Base-by-base conservation (phyloP, 2,113 vertebrate genomes). In the Pelecanus crispus region DNA sequence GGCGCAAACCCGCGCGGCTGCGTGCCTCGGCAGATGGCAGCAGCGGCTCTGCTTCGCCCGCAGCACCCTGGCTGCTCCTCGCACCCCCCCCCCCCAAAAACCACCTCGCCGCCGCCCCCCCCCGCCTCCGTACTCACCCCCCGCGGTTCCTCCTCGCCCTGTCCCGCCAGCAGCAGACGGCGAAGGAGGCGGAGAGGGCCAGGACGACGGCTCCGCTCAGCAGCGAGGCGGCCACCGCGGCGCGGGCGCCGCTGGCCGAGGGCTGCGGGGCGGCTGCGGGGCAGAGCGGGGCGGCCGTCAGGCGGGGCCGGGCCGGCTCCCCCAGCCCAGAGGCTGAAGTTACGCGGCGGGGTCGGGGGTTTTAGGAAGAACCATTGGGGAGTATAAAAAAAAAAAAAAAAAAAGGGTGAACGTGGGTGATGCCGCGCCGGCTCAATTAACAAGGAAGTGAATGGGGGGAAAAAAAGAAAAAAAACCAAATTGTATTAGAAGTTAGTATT, bases 171-270 rank as follows among this genome's bases (percentile, higher is more conserved):
- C 98, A 99, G 98, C 98, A 99, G 81, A 98, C 72, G 62, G 98
- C 97, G 80, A 99, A 99, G 95, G 98, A 98, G 74, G 98, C 44
- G 42, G 98, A 98, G 94, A 98, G 97, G 32, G 96, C 97, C n/a
- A 99, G 95, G 96, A 99, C 99, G 52, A 98, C 88, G 10, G 98
- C 97, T 65, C 98, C 98, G 21, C 98, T 99, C 81, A 99, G 97
- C 74, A 98, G 97, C 14, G 98, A 98, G 4, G 97, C 98, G 83
- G 98, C 89, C 56, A 99, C 97, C 1, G 98, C 99, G 45, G 98
- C 97, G 25, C 97, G 97, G 63, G 98, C 97, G 4, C 98, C 98
- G 1, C 90, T 87, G 95, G 96, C 97, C 89, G 98, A 91, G 3
- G 98, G 98, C 75, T 97, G 95, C 53, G 98, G 97, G 86, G 98